Percentiles rank a stretch among this genome's conserved stretches.
Conservation (phyloP, 1,140 invertebrate genomes). For the Manduca sexta region DNA sequence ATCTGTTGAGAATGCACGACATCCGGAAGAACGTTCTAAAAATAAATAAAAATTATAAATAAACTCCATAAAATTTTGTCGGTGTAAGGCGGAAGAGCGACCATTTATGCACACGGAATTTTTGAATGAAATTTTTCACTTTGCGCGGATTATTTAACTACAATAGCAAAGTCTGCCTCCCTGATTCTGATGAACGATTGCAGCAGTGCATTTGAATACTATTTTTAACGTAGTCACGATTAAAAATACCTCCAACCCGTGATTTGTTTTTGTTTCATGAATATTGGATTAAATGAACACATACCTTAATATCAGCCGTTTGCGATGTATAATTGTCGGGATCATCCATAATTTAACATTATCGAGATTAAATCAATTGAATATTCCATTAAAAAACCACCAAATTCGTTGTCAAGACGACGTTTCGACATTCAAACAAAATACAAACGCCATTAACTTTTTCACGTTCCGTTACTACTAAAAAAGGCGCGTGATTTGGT, state of each 20-base stretch:
- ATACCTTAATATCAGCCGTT: slow-evolving; percentile 48
- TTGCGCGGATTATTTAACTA: not conserved
- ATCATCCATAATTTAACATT: slow-evolving; percentile 67
- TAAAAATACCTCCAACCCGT: slow-evolving; percentile 34
- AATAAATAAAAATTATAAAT: slow-evolving; percentile 66
- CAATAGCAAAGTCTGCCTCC: not conserved
- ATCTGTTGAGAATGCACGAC: slow-evolving; percentile 68
- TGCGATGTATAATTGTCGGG: slow-evolving; percentile 39
- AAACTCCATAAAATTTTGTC: slow-evolving; percentile 19
- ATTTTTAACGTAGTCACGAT: slow-evolving; percentile 35
- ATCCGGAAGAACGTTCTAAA: slow-evolving; percentile 71
- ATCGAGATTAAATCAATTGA: slow-evolving; percentile 53
- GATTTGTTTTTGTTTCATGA: slow-evolving; percentile 6
- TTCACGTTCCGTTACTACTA: slow-evolving; percentile 34
- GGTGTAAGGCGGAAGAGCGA: not conserved
- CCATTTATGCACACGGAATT: not conserved
- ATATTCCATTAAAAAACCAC: slow-evolving; percentile 44
- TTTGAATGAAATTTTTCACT: not conserved
- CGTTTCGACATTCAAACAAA: slow-evolving; percentile 65
- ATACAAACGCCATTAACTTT: slow-evolving; percentile 56
- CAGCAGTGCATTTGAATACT: slow-evolving; percentile 32
- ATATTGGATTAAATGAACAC: slow-evolving; percentile 15
- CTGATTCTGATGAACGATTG: slow-evolving; percentile 7
- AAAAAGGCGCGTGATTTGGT: no score
- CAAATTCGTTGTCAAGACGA: slow-evolving; percentile 65